These are phyloP conservation scores for Glaucopsyche alexis DNA, from an alignment of 2,888 invertebrate species.

Conservation along the genomic window DNA sequence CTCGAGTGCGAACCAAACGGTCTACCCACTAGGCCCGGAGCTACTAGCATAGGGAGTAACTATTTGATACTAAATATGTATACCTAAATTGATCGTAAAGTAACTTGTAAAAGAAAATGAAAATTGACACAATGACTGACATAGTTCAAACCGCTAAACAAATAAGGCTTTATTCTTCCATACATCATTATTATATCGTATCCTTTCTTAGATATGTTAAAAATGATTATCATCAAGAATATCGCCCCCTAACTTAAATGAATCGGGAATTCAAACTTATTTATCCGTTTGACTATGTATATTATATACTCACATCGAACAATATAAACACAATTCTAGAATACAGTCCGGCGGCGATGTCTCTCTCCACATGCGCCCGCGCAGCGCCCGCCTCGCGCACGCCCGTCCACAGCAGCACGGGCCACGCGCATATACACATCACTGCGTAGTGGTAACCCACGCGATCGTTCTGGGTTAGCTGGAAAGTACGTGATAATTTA, in stretches of 20 bases:
- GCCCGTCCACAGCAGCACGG: constrained; percentile 84
- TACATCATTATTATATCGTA: background rate
- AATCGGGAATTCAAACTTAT: too few species aligned
- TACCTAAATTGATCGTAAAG: too few species aligned
- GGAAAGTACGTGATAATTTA: constrained; percentile 43
- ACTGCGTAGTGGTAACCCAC: constrained; percentile 93
- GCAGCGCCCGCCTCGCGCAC: constrained; percentile 78
- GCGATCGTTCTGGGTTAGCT: constrained; percentile 87
- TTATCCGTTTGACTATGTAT: background rate
- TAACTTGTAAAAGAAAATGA: too few species aligned
- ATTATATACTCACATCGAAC: constrained; percentile 88
- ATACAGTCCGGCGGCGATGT: constrained; percentile 89
- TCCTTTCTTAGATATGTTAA: background rate
- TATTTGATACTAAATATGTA: too few species aligned
- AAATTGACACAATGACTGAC: too few species aligned
- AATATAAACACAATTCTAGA: constrained; percentile 88
- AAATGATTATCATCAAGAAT: too few species aligned
- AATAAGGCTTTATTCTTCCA: too few species aligned
- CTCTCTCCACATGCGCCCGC: constrained; percentile 86
- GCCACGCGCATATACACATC: constrained; percentile 89
- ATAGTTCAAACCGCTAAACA: too few species aligned
- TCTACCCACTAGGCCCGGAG: too few species aligned
- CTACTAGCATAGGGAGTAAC: too few species aligned
- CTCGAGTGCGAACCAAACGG: too few species aligned
- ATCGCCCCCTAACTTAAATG: too few species aligned